These are phyloP conservation scores for Oryzias woworae DNA, from an alignment of 2,113 vertebrate species.

Conservation along the genomic window DNA sequence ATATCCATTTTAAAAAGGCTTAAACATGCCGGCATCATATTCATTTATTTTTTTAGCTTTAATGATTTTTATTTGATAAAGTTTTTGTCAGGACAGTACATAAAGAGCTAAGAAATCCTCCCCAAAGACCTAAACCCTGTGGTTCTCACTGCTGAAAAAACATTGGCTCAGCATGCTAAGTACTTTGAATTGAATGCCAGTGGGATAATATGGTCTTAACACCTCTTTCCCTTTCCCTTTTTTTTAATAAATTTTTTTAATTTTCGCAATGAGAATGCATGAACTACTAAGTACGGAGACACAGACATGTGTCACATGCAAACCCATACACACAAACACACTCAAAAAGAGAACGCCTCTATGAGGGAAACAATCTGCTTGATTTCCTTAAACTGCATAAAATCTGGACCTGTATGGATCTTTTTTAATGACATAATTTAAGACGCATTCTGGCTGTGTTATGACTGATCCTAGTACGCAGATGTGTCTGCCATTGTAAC, in stretches of 20 bases:
- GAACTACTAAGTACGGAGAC: slow-evolving; percentile 7
- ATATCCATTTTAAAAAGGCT: not conserved
- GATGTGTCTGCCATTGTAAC: slow-evolving; percentile 37
- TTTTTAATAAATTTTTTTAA: slow-evolving; percentile 9
- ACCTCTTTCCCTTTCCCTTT: slow-evolving; percentile 30
- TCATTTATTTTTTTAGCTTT: not conserved
- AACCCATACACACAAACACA: too few relatives aligned
- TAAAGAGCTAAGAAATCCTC: slow-evolving; percentile 25
- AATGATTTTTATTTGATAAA: not conserved
- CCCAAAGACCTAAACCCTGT: slow-evolving; percentile 17
- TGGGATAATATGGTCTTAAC: slow-evolving; percentile 41
- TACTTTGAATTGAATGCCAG: slow-evolving; percentile 41
- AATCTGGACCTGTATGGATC: slow-evolving; percentile 37
- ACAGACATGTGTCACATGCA: too few relatives aligned
- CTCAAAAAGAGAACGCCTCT: slow-evolving; percentile 14
- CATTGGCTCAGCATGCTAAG: slow-evolving; percentile 49
- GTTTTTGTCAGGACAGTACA: slow-evolving; percentile 47
- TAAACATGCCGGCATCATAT: not conserved
- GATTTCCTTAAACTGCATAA: slow-evolving; percentile 53
- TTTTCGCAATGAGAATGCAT: slow-evolving; percentile 38
- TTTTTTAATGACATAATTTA: slow-evolving; percentile 49
- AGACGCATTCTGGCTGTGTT: slow-evolving; percentile 43
- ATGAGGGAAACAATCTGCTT: slow-evolving; percentile 37
- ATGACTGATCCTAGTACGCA: slow-evolving; percentile 51
- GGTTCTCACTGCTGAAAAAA: slow-evolving; percentile 45